Evolutionary conservation across 2,113 vertebrate genomes (phyloP).

Genomic region (Ellobius talpinus): DNA sequence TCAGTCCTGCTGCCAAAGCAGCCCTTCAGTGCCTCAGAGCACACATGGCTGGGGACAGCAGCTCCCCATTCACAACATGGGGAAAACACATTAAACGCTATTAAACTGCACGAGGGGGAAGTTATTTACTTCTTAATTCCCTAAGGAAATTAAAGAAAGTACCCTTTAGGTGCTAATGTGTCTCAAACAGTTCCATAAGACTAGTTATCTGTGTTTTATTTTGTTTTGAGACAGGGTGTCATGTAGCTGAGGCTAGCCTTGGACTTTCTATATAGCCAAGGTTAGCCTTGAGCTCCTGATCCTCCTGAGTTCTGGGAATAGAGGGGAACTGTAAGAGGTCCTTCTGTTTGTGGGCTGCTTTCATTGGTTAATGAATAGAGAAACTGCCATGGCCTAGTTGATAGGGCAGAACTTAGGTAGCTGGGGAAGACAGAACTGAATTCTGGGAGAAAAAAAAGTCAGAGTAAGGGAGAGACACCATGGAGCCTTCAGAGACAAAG

Average conservation of each 20-base stretch:
- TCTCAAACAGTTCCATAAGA: background rate
- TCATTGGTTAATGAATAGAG: no score
- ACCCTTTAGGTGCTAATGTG: background rate
- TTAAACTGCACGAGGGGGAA: background rate
- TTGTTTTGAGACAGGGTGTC: background rate
- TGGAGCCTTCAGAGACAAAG: no score
- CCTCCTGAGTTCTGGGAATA: background rate
- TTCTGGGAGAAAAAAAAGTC: no score
- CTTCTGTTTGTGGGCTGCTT: no score
- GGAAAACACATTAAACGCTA: background rate
- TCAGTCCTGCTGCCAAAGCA: background rate
- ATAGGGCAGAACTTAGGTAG: no score
- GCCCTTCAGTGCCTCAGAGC: background rate
- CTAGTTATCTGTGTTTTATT: background rate
- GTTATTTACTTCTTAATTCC: background rate
- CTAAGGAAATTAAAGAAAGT: background rate
- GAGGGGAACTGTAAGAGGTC: background rate
- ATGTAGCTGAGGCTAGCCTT: background rate
- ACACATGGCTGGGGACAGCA: background rate
- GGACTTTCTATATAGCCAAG: background rate
- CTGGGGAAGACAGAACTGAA: no score
- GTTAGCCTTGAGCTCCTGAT: background rate
- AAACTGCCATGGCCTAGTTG: no score
- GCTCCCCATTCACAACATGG: background rate
- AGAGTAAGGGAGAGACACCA: no score